Evolutionary conservation across 35 echinoderm and acorn worm genomes (phyloP), one percentile per base, ranked within the genome.

Genomic region (Nesometra sesokonis): DNA sequence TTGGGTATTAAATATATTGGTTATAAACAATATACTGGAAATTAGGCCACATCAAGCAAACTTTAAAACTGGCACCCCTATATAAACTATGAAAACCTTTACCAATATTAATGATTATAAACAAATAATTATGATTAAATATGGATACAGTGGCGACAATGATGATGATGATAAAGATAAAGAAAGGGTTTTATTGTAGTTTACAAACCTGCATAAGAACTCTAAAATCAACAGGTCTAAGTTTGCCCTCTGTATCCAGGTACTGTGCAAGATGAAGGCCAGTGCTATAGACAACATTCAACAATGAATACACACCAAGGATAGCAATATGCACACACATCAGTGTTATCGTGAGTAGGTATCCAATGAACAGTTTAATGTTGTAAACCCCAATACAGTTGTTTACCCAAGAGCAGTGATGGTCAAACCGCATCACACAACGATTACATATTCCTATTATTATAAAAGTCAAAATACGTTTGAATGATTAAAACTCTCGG

Each of bases 331-430:
- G 84, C 5, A 77, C 11, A 29, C 79, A 87, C 31, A 85, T 57
- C 0, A 91, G 17, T 17, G 89, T 76, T 29, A 93, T 86, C 29
- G 85, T 93, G 27, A 88, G 8, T 32, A 97, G 80, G 33, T 93
- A 93, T 19, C 83, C 37, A 13, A 91, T 43, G 76, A 97, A 97
- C 35, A 80, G 86, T 32, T 86, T 82, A 8, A 87, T 82, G 36
- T 97, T 97, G 35, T 33, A n/a, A 34, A 86, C 95, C 32, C 95
- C 91, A 27, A 97, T 91, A 35, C 95, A 97, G 46, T 88, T 93
- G 32, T 97, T 93, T 17, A 97, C 77, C 95, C 95, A 97, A 0
- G 95, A 89, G 80, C 95, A 97, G 40, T 93, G 95, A 84, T 97
- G 95, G 76, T 97, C 95, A 88, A 93, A 93, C 35, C 95, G 86